Conservation (phyloP, 2,888 invertebrate genomes). For the Blomia tropicalis region DNA sequence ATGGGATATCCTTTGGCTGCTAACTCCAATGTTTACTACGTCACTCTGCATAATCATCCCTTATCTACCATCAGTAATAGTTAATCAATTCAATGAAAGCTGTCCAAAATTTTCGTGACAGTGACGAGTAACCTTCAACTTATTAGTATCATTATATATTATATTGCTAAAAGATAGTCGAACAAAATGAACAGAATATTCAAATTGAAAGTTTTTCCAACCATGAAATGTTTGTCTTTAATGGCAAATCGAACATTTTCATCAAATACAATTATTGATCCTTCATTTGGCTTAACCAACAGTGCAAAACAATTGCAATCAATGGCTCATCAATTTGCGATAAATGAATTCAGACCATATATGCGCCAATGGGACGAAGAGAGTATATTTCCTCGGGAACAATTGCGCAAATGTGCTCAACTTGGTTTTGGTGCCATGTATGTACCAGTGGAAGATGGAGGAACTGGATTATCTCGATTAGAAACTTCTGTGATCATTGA, state of each 20-base stretch:
- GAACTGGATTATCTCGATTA: conserved; percentile 40
- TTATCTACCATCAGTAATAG: too few relatives aligned
- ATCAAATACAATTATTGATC: conserved; percentile 19
- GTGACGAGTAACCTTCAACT: too few relatives aligned
- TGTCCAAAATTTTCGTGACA: too few relatives aligned
- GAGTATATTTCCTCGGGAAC: conserved; percentile 42
- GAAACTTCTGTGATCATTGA: conserved; percentile 45
- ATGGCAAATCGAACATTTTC: conserved; percentile 1
- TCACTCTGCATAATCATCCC: too few relatives aligned
- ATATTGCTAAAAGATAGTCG: too few relatives aligned
- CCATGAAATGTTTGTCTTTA: too few relatives aligned
- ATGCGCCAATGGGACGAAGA: conserved; percentile 45
- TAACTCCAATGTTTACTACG: too few relatives aligned
- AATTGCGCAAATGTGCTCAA: conserved; percentile 40
- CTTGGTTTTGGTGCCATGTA: conserved; percentile 45
- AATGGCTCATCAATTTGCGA: conserved; percentile 42
- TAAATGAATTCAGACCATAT: conserved; percentile 42
- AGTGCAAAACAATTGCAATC: conserved; percentile 42
- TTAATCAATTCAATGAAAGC: too few relatives aligned
- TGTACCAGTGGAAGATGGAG: conserved; percentile 40
- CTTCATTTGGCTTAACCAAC: conserved; percentile 39
- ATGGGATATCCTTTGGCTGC: too few relatives aligned
- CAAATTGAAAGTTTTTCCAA: too few relatives aligned
- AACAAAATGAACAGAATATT: too few relatives aligned
- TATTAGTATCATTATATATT: too few relatives aligned